Evolutionary conservation across 2,888 invertebrate species (phyloP), one percentile per base, ranked within the genome.

Genomic region (Acronicta leporina): DNA sequence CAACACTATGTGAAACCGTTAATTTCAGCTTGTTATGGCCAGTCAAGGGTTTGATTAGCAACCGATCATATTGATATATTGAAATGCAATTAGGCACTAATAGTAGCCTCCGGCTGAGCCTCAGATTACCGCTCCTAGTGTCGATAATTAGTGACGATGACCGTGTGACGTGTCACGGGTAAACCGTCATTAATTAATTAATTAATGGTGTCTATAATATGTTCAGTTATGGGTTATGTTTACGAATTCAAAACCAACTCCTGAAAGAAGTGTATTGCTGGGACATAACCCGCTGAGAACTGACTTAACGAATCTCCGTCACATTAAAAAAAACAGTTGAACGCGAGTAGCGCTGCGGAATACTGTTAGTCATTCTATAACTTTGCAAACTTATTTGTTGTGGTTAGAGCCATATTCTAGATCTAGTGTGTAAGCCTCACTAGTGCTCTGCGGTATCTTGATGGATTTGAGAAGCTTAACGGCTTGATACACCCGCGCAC

Each of bases 11-110:
- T 25, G 52, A 9, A 40, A 4, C 42, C 41, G 43, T 40, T 73
- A 75, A 76, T 75, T 74, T 65, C 46, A 43, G 14, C 50, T 53
- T 46, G 59, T 55, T 56, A 50, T 54, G 62, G 42, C 49, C 48
- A 66, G 65, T 44, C 62, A 49, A 73, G 69, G 69, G 64, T 69
- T 53, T 75, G 69, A 76, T 73, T 70, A 73, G 74, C 53, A 50
- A 43, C 61, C 43, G 61, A 16, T 52, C 54, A 57, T 63, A 66
- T 63, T 71, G 73, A 76, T 74, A 56, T 61, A 76, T 76, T 63
- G 65, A 63, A 75, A 60, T 38, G 46, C 49, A 73, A 76, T 76
- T 63, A 75, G 58, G 44, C 54, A 55, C 56, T 59, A 64, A 69
- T 64, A 59, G 72, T 72, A 42, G 52, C 60, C 48, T 33, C 51